Evolutionary conservation across 2,797 vertebrate species (phyloP).

Genomic region (Liparis tanakae): DNA sequence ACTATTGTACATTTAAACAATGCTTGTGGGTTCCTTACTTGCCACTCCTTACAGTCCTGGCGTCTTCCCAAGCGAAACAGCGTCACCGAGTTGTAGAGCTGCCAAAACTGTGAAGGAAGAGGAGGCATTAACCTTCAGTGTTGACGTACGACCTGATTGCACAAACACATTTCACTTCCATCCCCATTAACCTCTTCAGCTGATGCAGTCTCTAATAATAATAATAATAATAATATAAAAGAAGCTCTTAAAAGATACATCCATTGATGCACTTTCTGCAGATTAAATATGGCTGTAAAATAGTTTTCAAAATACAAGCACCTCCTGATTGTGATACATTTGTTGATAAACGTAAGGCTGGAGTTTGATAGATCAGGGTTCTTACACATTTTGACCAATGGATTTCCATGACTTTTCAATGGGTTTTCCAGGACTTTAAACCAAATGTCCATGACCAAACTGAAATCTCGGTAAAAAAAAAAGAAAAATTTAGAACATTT

Average conservation of each 20-base stretch:
- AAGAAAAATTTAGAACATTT: no score
- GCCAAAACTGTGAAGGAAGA: conserved; percentile 90
- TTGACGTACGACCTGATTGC: background rate
- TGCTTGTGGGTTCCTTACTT: conserved; percentile 80
- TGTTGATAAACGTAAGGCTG: background rate
- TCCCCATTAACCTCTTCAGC: background rate
- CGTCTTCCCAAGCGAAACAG: conserved; percentile 91
- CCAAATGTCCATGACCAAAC: no score
- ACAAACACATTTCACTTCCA: background rate
- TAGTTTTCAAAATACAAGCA: background rate
- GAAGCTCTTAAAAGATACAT: background rate
- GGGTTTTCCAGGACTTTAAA: no score
- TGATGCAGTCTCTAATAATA: background rate
- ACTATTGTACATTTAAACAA: background rate
- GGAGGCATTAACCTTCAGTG: conserved; percentile 28
- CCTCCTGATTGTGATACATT: background rate
- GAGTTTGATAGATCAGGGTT: no score
- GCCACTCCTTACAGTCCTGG: conserved; percentile 96
- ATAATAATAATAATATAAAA: background rate
- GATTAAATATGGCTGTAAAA: background rate
- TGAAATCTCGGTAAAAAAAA: no score
- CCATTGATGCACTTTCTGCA: background rate
- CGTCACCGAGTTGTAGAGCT: conserved; percentile 94
- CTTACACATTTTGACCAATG: no score
- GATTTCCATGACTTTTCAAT: no score